Percentiles rank a stretch among this genome's conserved stretches.
Conservation (phyloP, 2,888 invertebrate species). For the Eristalis pertinax region DNA sequence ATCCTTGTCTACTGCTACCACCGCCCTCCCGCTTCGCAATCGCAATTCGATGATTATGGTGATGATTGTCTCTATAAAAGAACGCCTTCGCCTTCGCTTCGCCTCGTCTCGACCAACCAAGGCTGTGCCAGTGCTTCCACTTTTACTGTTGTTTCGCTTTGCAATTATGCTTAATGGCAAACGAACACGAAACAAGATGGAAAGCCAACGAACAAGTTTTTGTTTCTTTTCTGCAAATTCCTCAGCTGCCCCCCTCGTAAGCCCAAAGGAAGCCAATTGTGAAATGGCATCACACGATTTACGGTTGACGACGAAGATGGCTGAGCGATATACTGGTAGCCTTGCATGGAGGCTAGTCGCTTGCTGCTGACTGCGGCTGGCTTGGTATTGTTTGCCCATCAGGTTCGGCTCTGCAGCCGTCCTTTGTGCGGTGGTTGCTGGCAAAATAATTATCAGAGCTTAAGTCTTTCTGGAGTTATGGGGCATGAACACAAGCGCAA, state of each 20-base stretch:
- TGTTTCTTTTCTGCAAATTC: constrained; percentile 12
- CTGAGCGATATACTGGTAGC: neutral
- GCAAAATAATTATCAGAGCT: constrained; percentile 21
- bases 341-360: neutral
- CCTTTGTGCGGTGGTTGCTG: neutral
- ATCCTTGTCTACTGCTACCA: neutral
- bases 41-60: constrained; percentile 10
- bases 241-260: neutral
- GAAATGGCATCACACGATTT: constrained; percentile 47
- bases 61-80: constrained; percentile 45
- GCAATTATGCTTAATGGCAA: constrained; percentile 57
- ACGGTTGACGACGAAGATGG: constrained; percentile 21
- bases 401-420: neutral
- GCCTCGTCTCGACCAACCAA: constrained; percentile 14
- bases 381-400: neutral
- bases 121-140: constrained; percentile 19
- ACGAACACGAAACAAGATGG: constrained; percentile 63
- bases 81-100: constrained; percentile 36
- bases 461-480: neutral
- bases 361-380: neutral
- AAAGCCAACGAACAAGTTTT: constrained; percentile 51
- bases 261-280: constrained; percentile 6
- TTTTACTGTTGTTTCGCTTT: constrained; percentile 25
- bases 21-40: neutral
- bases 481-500: constrained; percentile 17